Evolutionary conservation across 1,140 invertebrate species (phyloP).

Genomic region (Drosophila guanche): DNA sequence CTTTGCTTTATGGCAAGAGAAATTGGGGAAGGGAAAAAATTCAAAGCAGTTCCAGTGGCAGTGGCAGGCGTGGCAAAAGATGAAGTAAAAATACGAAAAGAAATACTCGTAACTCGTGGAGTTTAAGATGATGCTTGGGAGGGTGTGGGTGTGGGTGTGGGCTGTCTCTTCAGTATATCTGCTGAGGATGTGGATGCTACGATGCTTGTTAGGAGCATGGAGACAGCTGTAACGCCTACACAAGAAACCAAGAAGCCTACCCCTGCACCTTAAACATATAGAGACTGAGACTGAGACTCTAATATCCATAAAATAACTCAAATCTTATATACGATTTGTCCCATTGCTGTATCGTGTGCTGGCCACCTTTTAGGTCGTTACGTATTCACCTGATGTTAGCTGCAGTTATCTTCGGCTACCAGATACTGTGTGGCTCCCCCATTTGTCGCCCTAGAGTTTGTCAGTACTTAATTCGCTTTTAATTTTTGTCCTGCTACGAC

Average conservation of each 20-base stretch:
- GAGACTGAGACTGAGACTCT: slow-evolving; percentile 28
- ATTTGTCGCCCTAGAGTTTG: slow-evolving; percentile 4
- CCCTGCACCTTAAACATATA: background rate
- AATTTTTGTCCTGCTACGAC: slow-evolving; percentile 64
- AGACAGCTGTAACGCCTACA: slow-evolving; percentile 51
- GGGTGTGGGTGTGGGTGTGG: slow-evolving; percentile 12
- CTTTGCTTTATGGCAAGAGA: slow-evolving; percentile 65
- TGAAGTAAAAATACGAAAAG: slow-evolving; percentile 63
- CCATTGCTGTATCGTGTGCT: slow-evolving; percentile 5
- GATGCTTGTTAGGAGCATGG: slow-evolving; percentile 42
- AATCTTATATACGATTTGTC: slow-evolving; percentile 44
- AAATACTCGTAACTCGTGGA: slow-evolving; percentile 52
- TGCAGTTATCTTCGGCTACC: slow-evolving; percentile 14
- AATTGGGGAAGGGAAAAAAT: slow-evolving; percentile 34
- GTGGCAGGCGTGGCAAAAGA: slow-evolving; percentile 36
- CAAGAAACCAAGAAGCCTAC: slow-evolving; percentile 4
- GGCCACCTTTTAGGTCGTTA: slow-evolving; percentile 37
- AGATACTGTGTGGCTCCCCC: slow-evolving; percentile 2
- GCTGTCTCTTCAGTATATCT: slow-evolving; percentile 15
- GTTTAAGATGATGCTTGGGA: slow-evolving; percentile 13
- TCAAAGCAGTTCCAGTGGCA: slow-evolving; percentile 27
- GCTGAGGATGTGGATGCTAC: slow-evolving; percentile 22
- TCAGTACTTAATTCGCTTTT: slow-evolving; percentile 71
- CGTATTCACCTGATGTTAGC: slow-evolving; percentile 18
- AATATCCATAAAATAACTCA: slow-evolving; percentile 69